phyloP scores from a whole-genome alignment of 2,888 invertebrate genomes.

The Cosmorhoe ocellata region DNA sequence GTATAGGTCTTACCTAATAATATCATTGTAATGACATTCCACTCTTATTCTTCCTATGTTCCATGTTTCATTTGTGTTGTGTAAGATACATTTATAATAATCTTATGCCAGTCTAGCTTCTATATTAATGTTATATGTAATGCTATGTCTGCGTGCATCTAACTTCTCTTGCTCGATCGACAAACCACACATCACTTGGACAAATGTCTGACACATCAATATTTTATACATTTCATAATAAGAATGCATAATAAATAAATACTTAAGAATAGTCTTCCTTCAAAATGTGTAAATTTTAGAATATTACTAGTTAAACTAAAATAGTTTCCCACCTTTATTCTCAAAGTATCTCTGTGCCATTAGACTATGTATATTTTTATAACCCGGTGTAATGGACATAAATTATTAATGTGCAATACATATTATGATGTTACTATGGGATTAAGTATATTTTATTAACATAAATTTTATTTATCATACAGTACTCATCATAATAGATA shows the following conservation, averaged over 20 bases:
- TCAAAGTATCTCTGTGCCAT: constrained; percentile 60
- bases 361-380: constrained; percentile 20
- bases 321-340: constrained; percentile 57
- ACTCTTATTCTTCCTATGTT: constrained; percentile 8
- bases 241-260: constrained; percentile 18
- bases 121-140: constrained; percentile 5
- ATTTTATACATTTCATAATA: constrained; percentile 11
- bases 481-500: constrained; percentile 16
- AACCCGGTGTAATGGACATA: constrained; percentile 1
- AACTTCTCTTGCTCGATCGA: too few relatives aligned
- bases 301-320: constrained; percentile 7
- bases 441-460: neutral
- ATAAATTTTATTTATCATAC: constrained; percentile 13
- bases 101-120: constrained; percentile 12
- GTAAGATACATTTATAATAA: too few relatives aligned
- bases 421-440: constrained; percentile 4
- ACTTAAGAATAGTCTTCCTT: constrained; percentile 56
- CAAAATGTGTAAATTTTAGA: constrained; percentile 32
- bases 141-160: neutral
- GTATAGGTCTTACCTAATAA: neutral
- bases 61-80: constrained; percentile 2
- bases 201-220: too few relatives aligned
- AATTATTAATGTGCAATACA: constrained; percentile 15
- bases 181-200: too few relatives aligned
- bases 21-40: constrained; percentile 18